Base-by-base conservation (phyloP, 1,140 invertebrate species). In the Brachionus paranguensis region DNA sequence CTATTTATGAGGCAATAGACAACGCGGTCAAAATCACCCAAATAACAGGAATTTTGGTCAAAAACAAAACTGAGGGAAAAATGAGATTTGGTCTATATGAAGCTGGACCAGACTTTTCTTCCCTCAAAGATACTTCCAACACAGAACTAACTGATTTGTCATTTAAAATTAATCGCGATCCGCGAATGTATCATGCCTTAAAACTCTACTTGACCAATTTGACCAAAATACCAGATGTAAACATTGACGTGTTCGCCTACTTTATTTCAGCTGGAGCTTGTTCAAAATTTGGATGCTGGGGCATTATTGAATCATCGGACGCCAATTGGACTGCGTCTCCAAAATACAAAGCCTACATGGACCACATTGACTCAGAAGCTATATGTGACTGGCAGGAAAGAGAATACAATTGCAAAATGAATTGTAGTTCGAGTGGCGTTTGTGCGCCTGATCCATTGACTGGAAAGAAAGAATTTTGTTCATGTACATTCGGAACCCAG, bases 91-190 rank as follows among this genome's bases (percentile, higher is more conserved):
- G 20, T 50, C 27, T 76, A 11, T 76, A 76, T n/a, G 72, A 76
- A 29, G 72, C 72, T 11, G 72, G 72, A 17, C 72, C 72, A 10
- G 72, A 76, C 14, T 76, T 76, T 76, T 76, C 72, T 37, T 76
- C 72, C 1, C 24, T 76, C 2, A 27, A 0, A 27, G 72, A 76
- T 2, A 76, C 45, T 2, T 17, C 45, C 24, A 76, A 76, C 5
- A 76, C 14, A 0, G 72, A 47, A 14, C 12, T 76, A 14, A 76
- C 72, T 11, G 43, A 11, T 27, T 76, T 76, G n/a, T 76, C 72
- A 27, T 27, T 27, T n/a, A 10, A 76, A 76, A 76, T 76, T 12
- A 45, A 76, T 24, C 72, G 72, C 14, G 72, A 76, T 76, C 20
- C 72, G 10, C 10, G 72, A 29, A 50, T 76, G 72, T 76, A 76